Base-by-base conservation (phyloP, 2,113 vertebrate genomes). In the Lasiurus borealis region DNA sequence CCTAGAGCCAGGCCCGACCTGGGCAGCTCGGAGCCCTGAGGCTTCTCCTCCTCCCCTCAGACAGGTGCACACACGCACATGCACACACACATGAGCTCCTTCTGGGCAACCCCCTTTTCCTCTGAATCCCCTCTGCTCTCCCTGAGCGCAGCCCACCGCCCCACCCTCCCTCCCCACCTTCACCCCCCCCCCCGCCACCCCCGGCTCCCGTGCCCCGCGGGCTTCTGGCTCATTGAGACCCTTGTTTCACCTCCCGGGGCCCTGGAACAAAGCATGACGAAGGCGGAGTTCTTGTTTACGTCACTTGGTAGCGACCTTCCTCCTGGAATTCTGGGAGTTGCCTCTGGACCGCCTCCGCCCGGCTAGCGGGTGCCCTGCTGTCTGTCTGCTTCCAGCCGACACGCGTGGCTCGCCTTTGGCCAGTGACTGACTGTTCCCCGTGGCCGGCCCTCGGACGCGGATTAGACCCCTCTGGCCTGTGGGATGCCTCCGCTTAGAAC, bases 281-380 rank as follows among this genome's bases (percentile, higher is more conserved):
- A 83, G 46, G 36, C 29, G 73, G 2, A 12, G 27, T 36, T 84
- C 59, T 48, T 59, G 36, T 36, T 62, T 52, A 31, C 88, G 11
- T 59, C 64, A 69, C 73, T 77, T 54, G 15, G 16, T 50, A 44
- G 71, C 27, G 64, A 29, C 62, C 85, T 2, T 12, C 40, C 66
- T 59, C 82, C 76, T 73, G 81, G 12, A 48, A 13, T 34, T 81
- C 52, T 64, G 64, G 77, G 75, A 96, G 66, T 14, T 11, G 0
- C 48, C 80, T 71, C 23, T 1, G 15, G 59, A 80, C 40, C 11
- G 10, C n/a, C 40, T 34, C 66, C 46, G 8, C 25, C n/a, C 11
- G 27, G 2, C 34, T 76, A 3, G 46, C 48, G 23, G 3, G 10
- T 8, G 5, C 8, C 19, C 14, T 0, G 15, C 6, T 8, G 11